Evolutionary conservation across 2,113 vertebrate species (phyloP).

Genomic region (Lates calcarifer): DNA sequence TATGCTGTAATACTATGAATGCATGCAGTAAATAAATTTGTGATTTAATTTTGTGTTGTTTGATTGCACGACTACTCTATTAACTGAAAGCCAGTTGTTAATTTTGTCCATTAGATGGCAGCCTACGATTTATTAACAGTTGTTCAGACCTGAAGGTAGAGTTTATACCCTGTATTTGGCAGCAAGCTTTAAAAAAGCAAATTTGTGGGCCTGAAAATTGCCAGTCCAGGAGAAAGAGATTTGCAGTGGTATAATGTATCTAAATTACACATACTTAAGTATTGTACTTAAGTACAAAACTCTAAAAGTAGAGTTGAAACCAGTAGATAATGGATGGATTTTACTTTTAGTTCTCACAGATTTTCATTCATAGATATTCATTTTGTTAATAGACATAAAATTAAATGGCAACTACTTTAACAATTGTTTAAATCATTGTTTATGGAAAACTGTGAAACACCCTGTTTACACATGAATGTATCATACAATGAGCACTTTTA

Average conservation of each 20-base stretch:
- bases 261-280: too few species aligned
- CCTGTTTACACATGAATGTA: too few species aligned
- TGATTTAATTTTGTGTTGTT: slow-evolving; percentile 59
- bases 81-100: fast-evolving
- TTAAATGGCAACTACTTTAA: too few species aligned
- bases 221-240: neutral
- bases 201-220: neutral
- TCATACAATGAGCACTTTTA: too few species aligned
- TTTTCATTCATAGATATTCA: too few species aligned
- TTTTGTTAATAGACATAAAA: too few species aligned
- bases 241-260: neutral
- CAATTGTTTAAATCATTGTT: too few species aligned
- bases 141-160: fast-evolving
- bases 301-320: too few species aligned
- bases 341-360: too few species aligned
- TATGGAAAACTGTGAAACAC: too few species aligned
- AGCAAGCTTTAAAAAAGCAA: neutral
- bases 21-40: slow-evolving; percentile 81
- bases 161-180: neutral
- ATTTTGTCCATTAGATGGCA: slow-evolving; percentile 61
- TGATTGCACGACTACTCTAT: neutral
- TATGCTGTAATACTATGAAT: slow-evolving; percentile 78
- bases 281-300: too few species aligned
- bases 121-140: neutral
- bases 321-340: too few species aligned